phyloP scores from a whole-genome alignment of 2,113 vertebrate species.

The Limanda limanda region DNA sequence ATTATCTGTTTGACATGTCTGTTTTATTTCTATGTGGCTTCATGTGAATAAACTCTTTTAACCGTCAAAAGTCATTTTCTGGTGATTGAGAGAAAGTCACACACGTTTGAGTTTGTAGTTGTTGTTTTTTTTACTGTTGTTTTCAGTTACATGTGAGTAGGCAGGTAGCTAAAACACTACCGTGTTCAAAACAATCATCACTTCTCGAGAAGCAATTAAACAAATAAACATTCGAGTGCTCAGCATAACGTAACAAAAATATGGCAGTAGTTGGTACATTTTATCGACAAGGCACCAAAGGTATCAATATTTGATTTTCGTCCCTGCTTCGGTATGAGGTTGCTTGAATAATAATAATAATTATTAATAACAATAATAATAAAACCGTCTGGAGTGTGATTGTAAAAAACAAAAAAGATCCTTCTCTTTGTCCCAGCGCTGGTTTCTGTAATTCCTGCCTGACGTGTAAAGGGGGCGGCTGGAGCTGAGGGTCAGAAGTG shows the following conservation, averaged over 20 bases:
- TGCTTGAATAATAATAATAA: conserved; percentile 67
- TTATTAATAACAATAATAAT: conserved; percentile 22
- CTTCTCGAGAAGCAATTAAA: conserved; percentile 91
- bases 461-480: conserved; percentile 57
- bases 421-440: conserved; percentile 70
- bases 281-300: conserved; percentile 91
- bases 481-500: conserved; percentile 58
- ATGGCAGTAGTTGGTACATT: conserved; percentile 87
- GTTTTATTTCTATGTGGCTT: neutral
- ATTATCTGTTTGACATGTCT: neutral
- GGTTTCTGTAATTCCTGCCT: conserved; percentile 52
- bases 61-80: neutral
- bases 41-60: conserved; percentile 42
- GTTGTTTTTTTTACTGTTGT: conserved; percentile 65
- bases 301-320: conserved; percentile 78
- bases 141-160: conserved; percentile 85
- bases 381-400: conserved; percentile 62
- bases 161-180: conserved; percentile 99
- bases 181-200: conserved; percentile 85
- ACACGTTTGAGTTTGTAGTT: conserved; percentile 56
- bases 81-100: conserved; percentile 28
- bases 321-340: conserved; percentile 82
- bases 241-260: conserved; percentile 89
- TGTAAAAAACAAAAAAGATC: conserved; percentile 53
- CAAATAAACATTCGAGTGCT: conserved; percentile 84